phyloP scores from a whole-genome alignment of 1,140 invertebrate genomes.

The Meloidogyne exigua region DNA sequence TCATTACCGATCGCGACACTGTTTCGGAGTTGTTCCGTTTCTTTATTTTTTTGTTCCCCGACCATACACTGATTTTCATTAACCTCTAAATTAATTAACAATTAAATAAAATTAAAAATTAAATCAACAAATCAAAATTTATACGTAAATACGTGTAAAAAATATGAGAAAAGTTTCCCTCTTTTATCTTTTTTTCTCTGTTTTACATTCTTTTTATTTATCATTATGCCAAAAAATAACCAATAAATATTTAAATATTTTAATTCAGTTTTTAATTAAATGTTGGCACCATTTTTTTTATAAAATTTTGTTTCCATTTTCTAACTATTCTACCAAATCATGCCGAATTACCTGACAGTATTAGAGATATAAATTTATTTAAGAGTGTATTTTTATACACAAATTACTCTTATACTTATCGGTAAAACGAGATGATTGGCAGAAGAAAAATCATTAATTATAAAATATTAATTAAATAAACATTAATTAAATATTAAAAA shows the following conservation, averaged over 20 bases:
- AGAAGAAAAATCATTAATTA: neutral
- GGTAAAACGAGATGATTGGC: conserved; percentile 21
- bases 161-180: no score
- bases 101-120: neutral
- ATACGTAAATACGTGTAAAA: no score
- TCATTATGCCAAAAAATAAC: neutral
- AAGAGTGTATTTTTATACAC: neutral
- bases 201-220: neutral
- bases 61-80: conserved; percentile 1
- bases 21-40: neutral
- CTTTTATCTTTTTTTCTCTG: neutral
- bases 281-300: no score
- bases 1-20: neutral
- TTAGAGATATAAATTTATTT: conserved; percentile 9
- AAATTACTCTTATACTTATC: conserved; percentile 15
- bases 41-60: conserved; percentile 1
- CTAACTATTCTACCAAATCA: neutral
- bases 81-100: neutral
- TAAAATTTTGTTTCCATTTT: no score
- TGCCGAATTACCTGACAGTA: conserved; percentile 32
- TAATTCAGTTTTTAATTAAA: no score
- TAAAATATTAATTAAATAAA: neutral
- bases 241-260: no score
- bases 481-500: neutral
- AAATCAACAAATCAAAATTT: no score